A percentile compares a stretch with the other conserved stretches of the same genome.
Evolutionary conservation across 2,888 invertebrate species (phyloP).

Genomic region (Stenodera caucasica): DNA sequence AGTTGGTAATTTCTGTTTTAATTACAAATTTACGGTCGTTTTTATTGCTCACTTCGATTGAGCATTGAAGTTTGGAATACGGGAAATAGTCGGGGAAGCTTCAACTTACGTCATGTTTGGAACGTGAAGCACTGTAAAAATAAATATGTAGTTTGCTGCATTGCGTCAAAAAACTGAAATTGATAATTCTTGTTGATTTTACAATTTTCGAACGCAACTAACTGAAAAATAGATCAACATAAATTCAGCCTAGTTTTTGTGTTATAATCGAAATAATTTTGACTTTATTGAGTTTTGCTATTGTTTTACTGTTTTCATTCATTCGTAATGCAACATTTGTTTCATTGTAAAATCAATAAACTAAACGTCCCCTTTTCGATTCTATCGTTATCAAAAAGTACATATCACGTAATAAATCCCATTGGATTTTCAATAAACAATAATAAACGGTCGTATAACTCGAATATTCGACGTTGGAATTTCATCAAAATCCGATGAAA

Average conservation of each 20-base stretch:
- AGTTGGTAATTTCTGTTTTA: too few species aligned
- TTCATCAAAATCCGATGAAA: background rate
- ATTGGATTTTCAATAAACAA: background rate
- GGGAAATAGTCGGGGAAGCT: too few species aligned
- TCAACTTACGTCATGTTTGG: too few species aligned
- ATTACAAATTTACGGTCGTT: too few species aligned
- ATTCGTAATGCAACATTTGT: background rate
- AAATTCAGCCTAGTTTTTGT: too few species aligned
- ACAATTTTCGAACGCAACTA: too few species aligned
- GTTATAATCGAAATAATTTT: too few species aligned
- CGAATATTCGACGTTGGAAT: background rate
- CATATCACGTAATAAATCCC: background rate
- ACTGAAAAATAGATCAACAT: too few species aligned
- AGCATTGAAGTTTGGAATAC: too few species aligned
- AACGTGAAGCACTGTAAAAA: too few species aligned
- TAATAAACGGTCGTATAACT: background rate
- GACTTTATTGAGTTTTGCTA: background rate
- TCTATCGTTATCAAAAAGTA: background rate
- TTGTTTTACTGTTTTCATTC: background rate
- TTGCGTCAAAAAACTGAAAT: slow-evolving; percentile 12
- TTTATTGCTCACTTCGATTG: too few species aligned
- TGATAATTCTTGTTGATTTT: background rate
- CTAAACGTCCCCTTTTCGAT: background rate
- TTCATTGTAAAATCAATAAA: background rate
- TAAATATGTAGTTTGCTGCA: background rate